A percentile compares a stretch with the other conserved stretches of the same genome.
Evolutionary conservation across 2,888 invertebrate species (phyloP).

Genomic region (Danaus chrysippus): DNA sequence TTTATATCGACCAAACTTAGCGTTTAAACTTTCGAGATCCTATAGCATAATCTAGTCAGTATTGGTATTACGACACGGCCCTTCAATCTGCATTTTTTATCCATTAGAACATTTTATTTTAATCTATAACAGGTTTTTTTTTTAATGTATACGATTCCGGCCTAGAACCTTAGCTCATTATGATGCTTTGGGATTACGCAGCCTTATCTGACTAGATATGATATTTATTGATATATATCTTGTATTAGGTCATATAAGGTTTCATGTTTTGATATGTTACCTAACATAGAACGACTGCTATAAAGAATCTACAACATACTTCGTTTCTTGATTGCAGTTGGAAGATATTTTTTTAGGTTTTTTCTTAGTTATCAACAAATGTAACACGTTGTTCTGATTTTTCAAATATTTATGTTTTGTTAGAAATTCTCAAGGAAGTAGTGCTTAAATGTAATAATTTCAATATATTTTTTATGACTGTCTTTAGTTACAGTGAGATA

Average conservation of each 20-base stretch:
- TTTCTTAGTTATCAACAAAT: neutral
- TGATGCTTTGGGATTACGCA: neutral
- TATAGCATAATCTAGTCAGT: slow-evolving; percentile 19
- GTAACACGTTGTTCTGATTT: neutral
- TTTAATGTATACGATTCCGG: neutral
- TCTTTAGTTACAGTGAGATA: too few species aligned
- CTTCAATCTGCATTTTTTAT: slow-evolving; percentile 10
- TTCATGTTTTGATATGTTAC: slow-evolving; percentile 21
- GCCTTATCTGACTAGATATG: slow-evolving; percentile 2
- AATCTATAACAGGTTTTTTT: neutral
- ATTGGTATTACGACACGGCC: slow-evolving; percentile 19
- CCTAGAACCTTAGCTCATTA: slow-evolving; percentile 1
- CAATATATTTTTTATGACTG: too few species aligned
- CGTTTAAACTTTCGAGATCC: slow-evolving; percentile 25
- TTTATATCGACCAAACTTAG: slow-evolving; percentile 27
- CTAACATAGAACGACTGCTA: neutral
- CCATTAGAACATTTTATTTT: neutral
- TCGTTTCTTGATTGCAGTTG: neutral
- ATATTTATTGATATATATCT: slow-evolving; percentile 16
- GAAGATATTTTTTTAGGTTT: neutral
- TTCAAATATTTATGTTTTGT: neutral
- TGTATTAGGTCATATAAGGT: slow-evolving; percentile 22
- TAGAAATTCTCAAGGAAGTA: neutral
- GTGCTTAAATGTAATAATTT: too few species aligned
- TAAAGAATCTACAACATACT: neutral